These are phyloP conservation scores for Okamejei kenojei DNA, from an alignment of 2,797 vertebrate genomes.

Conservation along the genomic window DNA sequence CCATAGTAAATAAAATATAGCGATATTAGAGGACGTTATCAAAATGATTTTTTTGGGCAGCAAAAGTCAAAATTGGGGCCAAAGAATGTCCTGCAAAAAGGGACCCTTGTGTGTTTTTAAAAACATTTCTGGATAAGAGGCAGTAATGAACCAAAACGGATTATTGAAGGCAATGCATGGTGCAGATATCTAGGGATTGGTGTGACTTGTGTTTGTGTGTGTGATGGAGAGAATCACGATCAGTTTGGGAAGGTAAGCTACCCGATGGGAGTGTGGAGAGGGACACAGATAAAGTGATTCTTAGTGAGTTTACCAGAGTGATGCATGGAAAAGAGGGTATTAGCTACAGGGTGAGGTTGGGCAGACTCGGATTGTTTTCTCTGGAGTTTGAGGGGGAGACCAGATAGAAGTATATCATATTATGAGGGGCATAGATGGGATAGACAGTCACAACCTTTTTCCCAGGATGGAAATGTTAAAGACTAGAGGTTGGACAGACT, in stretches of 20 bases:
- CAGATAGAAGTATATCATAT: too few relatives aligned
- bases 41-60: neutral
- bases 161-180: neutral
- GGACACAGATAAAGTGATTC: neutral
- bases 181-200: neutral
- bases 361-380: too few relatives aligned
- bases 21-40: neutral
- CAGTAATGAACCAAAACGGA: neutral
- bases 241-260: neutral
- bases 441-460: too few relatives aligned
- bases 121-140: neutral
- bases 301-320: neutral
- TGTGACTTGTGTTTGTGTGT: neutral
- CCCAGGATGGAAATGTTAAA: too few relatives aligned
- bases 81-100: conserved; percentile 8
- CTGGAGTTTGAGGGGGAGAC: too few relatives aligned
- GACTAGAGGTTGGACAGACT: too few relatives aligned
- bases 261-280: neutral
- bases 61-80: conserved; percentile 2
- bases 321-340: too few relatives aligned
- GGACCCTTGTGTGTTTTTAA: neutral
- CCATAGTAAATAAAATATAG: conserved; percentile 10
- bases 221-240: neutral
- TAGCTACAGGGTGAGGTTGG: too few relatives aligned
- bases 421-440: too few relatives aligned